Base-by-base conservation (phyloP, 1,140 invertebrate genomes). In the Bilobella aurantiaca region DNA sequence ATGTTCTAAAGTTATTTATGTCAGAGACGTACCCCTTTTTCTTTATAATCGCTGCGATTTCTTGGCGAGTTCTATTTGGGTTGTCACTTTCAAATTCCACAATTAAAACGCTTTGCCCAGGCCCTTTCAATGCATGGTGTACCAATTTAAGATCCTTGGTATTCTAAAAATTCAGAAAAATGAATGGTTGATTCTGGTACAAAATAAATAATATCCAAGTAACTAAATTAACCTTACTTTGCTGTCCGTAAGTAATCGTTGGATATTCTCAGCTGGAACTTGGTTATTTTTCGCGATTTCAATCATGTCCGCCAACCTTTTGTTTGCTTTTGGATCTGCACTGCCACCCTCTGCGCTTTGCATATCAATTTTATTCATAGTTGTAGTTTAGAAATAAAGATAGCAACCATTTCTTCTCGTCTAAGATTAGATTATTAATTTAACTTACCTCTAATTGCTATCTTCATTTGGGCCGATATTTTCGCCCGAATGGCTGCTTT, bases 401-500 rank as follows among this genome's bases (percentile, higher is more conserved):
- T 23, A 56, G 23, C 8, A 14, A n/a, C n/a, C n/a, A n/a, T n/a
- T n/a, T n/a, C n/a, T 23, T 23, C 27, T 14, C n/a, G 5, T 14
- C 21, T 23, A 28, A 23, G 27, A 57, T 12, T 28, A 23, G 53
- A 14, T 59, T 18, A 59, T 59, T 8, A 59, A 27, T 30, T 29
- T 31, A 8, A 59, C 25, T 28, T 29, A 68, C 65, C 65, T 68
- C 37, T 65, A 14, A 68, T 63, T 0, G 69, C 69, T 21, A 60
- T 30, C 25, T 37, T 2, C 47, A 70, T 66, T 57, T 34, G 12
- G 2, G 34, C 42, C n/a, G 62, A 27, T 58, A 73, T 66, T 62
- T 70, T 74, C 8, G 49, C 42, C 30, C 65, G 60, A n/a, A 71
- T 32, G 25, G 66, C 67, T 18, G 65, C 31, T 70, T 70, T 77